phyloP scores from a whole-genome alignment of 1,140 invertebrate species.

The Dryas iulia region DNA sequence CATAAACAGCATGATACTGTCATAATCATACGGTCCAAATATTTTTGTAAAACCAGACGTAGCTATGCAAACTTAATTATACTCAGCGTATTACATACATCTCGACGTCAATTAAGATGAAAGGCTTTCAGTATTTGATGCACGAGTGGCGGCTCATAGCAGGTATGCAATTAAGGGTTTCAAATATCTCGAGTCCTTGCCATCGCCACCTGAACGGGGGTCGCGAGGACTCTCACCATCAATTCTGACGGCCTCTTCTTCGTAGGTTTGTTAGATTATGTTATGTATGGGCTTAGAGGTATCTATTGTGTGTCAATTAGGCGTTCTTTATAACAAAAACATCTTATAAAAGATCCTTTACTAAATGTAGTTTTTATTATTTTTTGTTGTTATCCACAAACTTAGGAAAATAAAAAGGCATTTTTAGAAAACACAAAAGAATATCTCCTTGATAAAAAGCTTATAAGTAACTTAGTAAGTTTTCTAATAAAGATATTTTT shows the following conservation, averaged over 20 bases:
- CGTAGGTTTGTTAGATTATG: background rate
- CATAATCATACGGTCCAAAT: background rate
- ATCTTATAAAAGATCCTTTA: no score
- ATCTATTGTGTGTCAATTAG: background rate
- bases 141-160: constrained; percentile 18
- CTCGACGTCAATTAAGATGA: constrained; percentile 27
- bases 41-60: background rate
- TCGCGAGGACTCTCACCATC: background rate
- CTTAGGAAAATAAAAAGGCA: no score
- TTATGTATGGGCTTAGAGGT: background rate
- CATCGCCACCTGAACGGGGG: background rate
- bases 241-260: background rate
- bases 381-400: no score
- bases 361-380: no score
- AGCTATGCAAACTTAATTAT: constrained; percentile 8
- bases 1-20: background rate
- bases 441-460: no score
- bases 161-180: constrained; percentile 18
- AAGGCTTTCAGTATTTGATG: constrained; percentile 28
- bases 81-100: constrained; percentile 8
- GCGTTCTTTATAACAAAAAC: no score
- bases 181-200: background rate
- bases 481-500: no score
- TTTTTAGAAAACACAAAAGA: no score
- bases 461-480: no score